Conservation (phyloP, 2,797 vertebrate species). For the Petrocephalus sullivani region DNA sequence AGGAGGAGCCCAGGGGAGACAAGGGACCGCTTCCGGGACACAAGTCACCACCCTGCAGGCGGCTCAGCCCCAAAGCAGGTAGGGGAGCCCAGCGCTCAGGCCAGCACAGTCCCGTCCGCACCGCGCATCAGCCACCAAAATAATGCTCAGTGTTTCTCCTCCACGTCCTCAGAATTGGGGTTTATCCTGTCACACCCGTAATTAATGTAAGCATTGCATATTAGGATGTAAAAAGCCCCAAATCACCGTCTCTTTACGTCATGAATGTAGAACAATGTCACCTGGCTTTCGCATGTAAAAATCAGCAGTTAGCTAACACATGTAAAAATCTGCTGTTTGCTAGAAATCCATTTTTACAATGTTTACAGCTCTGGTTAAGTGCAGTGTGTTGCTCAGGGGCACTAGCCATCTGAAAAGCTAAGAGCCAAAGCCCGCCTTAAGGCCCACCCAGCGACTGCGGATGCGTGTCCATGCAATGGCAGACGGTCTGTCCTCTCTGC, state of each 20-base stretch:
- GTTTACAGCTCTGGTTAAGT: neutral
- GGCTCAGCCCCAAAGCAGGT: constrained; percentile 86
- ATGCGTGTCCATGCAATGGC: neutral
- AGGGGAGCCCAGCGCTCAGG: neutral
- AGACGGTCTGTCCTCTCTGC: neutral
- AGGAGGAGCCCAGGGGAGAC: constrained; percentile 74
- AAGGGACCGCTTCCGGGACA: constrained; percentile 58
- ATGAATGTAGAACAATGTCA: neutral
- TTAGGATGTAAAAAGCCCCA: neutral
- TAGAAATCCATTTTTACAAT: neutral
- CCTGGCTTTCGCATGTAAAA: neutral
- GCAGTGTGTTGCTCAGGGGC: neutral
- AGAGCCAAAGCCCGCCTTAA: neutral
- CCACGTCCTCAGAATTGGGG: neutral
- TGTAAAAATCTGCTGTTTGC: no score
- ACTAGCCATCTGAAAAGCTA: neutral
- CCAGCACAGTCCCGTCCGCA: no score
- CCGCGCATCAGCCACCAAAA: neutral
- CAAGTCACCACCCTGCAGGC: constrained; percentile 74
- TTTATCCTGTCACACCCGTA: neutral
- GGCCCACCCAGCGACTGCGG: neutral
- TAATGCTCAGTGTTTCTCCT: neutral
- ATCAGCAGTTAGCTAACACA: no score
- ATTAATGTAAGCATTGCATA: neutral
- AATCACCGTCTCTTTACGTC: neutral